A percentile compares a stretch with the other conserved stretches of the same genome.
These are phyloP conservation scores for Sclerurus mexicanus DNA, from an alignment of 2,113 vertebrate species.

Conservation along the genomic window DNA sequence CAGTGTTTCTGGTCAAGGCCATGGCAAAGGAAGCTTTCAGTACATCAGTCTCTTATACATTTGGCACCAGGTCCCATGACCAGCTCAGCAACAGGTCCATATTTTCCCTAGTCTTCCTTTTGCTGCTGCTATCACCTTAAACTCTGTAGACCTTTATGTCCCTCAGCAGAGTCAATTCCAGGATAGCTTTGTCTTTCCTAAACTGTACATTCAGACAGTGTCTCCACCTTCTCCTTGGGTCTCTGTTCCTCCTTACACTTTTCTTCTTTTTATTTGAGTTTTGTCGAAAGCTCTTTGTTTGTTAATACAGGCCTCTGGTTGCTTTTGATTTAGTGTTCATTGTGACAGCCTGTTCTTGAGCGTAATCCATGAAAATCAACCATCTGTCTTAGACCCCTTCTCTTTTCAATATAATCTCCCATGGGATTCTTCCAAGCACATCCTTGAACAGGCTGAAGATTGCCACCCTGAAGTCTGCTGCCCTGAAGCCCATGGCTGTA, in stretches of 20 bases:
- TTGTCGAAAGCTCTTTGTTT: neutral
- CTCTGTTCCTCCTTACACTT: neutral
- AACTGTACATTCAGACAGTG: neutral
- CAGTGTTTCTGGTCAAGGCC: neutral
- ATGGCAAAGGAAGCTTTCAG: neutral
- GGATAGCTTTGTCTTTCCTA: neutral
- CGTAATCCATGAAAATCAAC: neutral
- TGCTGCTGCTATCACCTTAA: neutral
- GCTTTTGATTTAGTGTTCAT: neutral
- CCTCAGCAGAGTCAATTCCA: neutral
- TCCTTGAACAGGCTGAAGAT: neutral
- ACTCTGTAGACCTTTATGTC: neutral
- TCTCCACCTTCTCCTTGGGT: neutral
- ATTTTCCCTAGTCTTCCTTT: neutral
- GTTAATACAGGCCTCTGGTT: neutral
- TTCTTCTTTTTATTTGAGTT: neutral
- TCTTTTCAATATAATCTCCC: neutral
- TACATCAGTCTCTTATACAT: accelerated
- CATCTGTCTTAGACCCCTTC: neutral
- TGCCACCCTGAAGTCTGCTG: neutral
- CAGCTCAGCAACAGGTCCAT: neutral
- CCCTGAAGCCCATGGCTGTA: neutral
- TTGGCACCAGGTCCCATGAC: neutral
- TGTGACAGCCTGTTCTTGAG: neutral
- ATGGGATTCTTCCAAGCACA: neutral